Evolutionary conservation across 2,797 vertebrate species (phyloP).

Genomic region (Hyperoplus lanceolatus): DNA sequence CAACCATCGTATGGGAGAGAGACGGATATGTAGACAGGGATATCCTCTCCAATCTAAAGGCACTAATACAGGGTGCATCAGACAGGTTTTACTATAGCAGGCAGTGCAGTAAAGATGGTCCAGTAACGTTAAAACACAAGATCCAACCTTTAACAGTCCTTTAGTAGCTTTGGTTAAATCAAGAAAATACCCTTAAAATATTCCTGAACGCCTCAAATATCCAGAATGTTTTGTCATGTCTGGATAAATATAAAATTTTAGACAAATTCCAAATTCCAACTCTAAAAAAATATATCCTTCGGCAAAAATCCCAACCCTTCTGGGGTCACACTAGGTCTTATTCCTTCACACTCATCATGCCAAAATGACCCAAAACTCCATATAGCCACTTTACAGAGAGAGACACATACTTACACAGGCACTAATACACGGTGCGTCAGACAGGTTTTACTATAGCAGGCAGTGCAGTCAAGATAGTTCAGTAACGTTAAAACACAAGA

Average conservation of each 20-base stretch:
- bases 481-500: neutral
- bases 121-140: neutral
- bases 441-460: constrained; percentile 5
- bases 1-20: constrained; percentile 23
- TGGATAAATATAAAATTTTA: neutral
- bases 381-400: constrained; percentile 24
- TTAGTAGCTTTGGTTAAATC: too few species aligned
- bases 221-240: neutral
- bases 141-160: neutral
- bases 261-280: neutral
- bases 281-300: neutral
- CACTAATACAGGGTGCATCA: constrained; percentile 7
- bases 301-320: neutral
- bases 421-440: constrained; percentile 2
- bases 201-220: too few species aligned
- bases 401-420: constrained; percentile 21
- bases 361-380: constrained; percentile 36
- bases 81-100: constrained; percentile 4
- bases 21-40: constrained; percentile 26
- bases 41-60: constrained; percentile 15
- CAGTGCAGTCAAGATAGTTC: too few species aligned
- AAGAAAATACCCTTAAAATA: too few species aligned
- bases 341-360: neutral
- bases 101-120: neutral
- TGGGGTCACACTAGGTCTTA: neutral